Base-by-base conservation (phyloP, 1,140 invertebrate genomes). In the Cydia pomonella region DNA sequence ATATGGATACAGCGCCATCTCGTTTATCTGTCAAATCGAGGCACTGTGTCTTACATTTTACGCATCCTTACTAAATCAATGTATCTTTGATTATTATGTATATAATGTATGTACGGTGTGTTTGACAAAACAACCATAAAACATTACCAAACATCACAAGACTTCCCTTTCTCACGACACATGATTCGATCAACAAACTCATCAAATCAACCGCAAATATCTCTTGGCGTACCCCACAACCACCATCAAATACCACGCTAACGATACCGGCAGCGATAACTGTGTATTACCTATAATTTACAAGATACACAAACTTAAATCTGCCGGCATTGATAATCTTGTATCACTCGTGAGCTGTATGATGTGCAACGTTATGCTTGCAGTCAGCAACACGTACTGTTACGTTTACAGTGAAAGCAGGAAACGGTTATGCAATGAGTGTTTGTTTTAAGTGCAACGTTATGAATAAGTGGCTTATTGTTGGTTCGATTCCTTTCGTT, bases 401-500 rank as follows among this genome's bases (percentile, higher is more conserved):
- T 69, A 33, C 29, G 27, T 18, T 66, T n/a, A 0, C 23, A 69
- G 64, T 69, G 64, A 69, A 69, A 69, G 64, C 29, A 33, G 64
- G 64, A 69, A 69, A 69, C 64, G n/a, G 64, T 69, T 69, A 69
- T 69, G 64, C 29, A 69, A 69, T 69, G 64, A 18, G 18, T 33
- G 29, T 69, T 59, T 59, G 53, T 23, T 59, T 59, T 59, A 10
- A 59, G 9, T 23, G 21, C 53, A 59, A 59, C 21, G 53, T 59
- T 59, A 50, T 50, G 53, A 59, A 59, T 59, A 23, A 59, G 53
- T 59, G 50, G 2, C 50, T 53, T 18, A 53, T 18, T 53, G 50
- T 12, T 53, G n/a, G n/a, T 53, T 53, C n/a, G 50, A 53, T 53
- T 53, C 50, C 50, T 53, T 53, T n/a, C 2, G n/a, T 18, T 53